Conservation (phyloP, 2,797 vertebrate genomes). For the Echiichthys vipera region DNA sequence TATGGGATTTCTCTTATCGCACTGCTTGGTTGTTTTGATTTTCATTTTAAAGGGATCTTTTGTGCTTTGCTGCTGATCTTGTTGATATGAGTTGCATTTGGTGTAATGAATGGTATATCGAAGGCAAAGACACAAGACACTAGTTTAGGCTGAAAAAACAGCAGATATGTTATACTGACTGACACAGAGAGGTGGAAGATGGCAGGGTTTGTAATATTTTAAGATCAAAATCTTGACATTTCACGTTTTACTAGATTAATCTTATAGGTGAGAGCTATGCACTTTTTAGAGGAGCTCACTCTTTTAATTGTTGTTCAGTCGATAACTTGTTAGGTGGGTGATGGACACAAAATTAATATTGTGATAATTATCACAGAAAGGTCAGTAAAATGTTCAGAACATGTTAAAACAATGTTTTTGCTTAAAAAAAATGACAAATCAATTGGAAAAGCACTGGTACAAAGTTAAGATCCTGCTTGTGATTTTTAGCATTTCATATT, state of each 20-base stretch:
- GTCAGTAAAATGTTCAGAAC: not conserved
- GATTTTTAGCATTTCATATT: too few species aligned
- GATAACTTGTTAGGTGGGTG: not conserved
- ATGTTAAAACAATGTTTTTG: too few species aligned
- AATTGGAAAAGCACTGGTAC: too few species aligned
- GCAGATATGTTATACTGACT: too few species aligned
- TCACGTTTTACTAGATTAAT: not conserved
- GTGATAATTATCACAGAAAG: not conserved
- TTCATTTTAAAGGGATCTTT: conserved; percentile 5
- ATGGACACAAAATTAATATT: not conserved
- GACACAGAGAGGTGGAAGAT: not conserved
- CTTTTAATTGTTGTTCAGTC: not conserved
- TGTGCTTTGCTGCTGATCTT: not conserved
- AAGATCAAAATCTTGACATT: not conserved
- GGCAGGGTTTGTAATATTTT: not conserved
- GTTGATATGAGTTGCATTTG: conserved; percentile 6
- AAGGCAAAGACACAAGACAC: too few species aligned
- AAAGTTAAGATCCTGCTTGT: too few species aligned
- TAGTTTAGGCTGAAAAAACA: too few species aligned
- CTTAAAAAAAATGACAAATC: too few species aligned
- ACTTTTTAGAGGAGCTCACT: not conserved
- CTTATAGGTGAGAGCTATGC: not conserved
- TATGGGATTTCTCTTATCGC: conserved; percentile 5
- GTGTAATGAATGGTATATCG: not conserved
- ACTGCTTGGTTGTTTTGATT: not conserved